Evolutionary conservation across 2,888 invertebrate species (phyloP).

Genomic region (Pachydiplax longipennis): DNA sequence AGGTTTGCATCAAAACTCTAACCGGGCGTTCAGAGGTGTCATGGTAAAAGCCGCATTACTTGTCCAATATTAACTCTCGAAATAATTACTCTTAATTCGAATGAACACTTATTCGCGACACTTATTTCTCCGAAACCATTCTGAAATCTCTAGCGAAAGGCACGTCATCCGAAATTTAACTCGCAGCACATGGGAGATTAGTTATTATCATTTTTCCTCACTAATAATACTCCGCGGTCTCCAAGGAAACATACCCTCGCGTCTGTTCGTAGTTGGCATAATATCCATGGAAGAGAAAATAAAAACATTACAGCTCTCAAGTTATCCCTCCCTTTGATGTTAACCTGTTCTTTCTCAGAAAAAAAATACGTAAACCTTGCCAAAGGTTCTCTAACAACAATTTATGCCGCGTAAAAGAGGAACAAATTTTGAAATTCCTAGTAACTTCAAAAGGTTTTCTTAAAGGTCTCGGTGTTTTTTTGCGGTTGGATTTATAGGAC

Average conservation of each 20-base stretch:
- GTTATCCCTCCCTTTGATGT: neutral
- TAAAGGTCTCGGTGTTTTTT: neutral
- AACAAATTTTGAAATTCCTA: neutral
- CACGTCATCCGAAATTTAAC: neutral
- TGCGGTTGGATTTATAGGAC: neutral
- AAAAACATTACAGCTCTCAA: neutral
- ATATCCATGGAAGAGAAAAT: neutral
- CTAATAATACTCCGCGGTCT: neutral
- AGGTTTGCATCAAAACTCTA: no score
- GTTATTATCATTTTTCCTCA: neutral
- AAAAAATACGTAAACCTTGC: constrained; percentile 3
- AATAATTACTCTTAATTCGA: no score
- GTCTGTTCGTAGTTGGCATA: neutral
- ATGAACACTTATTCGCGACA: no score
- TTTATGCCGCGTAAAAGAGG: neutral
- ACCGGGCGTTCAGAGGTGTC: no score
- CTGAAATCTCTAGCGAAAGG: neutral
- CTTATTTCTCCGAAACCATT: neutral
- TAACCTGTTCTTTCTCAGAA: neutral
- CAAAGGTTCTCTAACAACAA: neutral
- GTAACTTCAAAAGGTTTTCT: constrained; percentile 14
- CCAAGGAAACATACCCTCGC: neutral
- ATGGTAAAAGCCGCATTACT: no score
- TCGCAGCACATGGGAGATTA: neutral
- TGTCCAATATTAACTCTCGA: no score